Conservation (phyloP, 2,797 vertebrate genomes). For the Pampus argenteus region DNA sequence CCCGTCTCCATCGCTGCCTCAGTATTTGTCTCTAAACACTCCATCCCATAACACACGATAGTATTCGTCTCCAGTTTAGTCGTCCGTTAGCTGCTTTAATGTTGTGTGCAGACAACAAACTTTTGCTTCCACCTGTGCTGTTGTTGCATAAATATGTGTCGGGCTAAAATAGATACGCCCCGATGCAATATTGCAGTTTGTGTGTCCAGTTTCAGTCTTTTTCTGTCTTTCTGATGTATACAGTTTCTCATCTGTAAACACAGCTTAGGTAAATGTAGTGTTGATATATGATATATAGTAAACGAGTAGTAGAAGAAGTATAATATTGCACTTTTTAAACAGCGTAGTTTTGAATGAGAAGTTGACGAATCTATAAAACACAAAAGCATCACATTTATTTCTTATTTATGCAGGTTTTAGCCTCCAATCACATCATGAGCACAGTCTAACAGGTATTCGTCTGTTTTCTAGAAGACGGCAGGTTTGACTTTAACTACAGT, state of each 20-base stretch:
- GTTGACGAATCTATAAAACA: no score
- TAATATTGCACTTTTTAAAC: not conserved
- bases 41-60: constrained; percentile 51
- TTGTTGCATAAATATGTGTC: constrained; percentile 58
- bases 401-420: not conserved
- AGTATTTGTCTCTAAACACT: constrained; percentile 69
- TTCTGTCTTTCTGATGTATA: not conserved
- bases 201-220: constrained; percentile 32
- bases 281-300: not conserved
- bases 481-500: constrained; percentile 16
- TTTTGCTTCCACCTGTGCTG: constrained; percentile 39
- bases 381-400: not conserved
- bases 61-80: constrained; percentile 50
- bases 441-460: not conserved
- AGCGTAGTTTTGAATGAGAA: no score
- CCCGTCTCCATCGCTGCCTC: constrained; percentile 1
- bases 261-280: not conserved
- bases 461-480: not conserved
- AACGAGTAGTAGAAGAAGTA: not conserved
- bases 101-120: constrained; percentile 58
- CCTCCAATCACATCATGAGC: no score
- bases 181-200: constrained; percentile 34
- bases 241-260: constrained; percentile 11
- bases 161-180: not conserved
- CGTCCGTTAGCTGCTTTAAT: constrained; percentile 26